Evolutionary conservation across 2,113 vertebrate genomes (phyloP).

Genomic region (Anarrhichthys ocellatus): DNA sequence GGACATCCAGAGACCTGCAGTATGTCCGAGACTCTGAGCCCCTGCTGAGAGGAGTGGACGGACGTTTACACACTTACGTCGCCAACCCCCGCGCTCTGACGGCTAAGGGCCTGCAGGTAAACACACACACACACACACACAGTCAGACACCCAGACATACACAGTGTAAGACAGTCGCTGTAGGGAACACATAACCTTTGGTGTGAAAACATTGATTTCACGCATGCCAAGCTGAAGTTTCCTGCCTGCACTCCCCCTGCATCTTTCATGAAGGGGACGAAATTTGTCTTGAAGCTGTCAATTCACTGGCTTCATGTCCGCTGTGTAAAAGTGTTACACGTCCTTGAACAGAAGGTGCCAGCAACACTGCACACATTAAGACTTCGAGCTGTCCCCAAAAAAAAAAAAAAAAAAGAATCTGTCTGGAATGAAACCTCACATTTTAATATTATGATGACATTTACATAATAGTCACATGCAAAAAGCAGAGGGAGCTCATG

Average conservation of each 20-base stretch:
- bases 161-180: slow-evolving; percentile 40
- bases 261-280: slow-evolving; percentile 46
- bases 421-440: slow-evolving; percentile 6
- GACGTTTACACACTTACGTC: slow-evolving; percentile 91
- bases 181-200: slow-evolving; percentile 65
- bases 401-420: slow-evolving; percentile 1
- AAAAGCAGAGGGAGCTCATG: not conserved
- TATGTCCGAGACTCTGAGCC: slow-evolving; percentile 95
- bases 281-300: slow-evolving; percentile 57
- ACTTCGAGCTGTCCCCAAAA: slow-evolving; percentile 8
- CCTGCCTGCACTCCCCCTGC: slow-evolving; percentile 39
- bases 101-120: slow-evolving; percentile 90
- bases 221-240: slow-evolving; percentile 62
- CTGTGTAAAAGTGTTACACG: slow-evolving; percentile 28
- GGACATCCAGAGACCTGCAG: slow-evolving; percentile 95
- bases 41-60: slow-evolving; percentile 91
- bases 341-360: slow-evolving; percentile 26
- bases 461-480: slow-evolving; percentile 16
- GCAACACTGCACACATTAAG: slow-evolving; percentile 39
- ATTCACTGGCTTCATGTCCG: slow-evolving; percentile 33
- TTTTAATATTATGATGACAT: slow-evolving; percentile 36
- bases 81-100: slow-evolving; percentile 85
- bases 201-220: slow-evolving; percentile 79
- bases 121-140: slow-evolving; percentile 46
- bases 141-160: slow-evolving; percentile 12